Evolutionary conservation across 1,140 invertebrate genomes (phyloP).

Genomic region (Aradophagus sp.): DNA sequence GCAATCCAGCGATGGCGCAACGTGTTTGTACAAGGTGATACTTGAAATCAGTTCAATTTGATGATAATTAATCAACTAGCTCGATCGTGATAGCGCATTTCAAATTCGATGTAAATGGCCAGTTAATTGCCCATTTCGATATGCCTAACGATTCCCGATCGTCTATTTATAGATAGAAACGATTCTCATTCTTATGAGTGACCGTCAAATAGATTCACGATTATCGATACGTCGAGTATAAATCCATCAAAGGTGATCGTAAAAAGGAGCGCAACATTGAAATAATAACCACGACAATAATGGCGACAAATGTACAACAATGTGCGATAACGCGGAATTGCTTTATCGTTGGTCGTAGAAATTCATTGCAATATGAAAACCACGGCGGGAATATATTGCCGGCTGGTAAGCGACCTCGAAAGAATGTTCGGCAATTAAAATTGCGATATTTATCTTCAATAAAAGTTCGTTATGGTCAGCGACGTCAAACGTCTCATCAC

Average conservation of each 20-base stretch:
- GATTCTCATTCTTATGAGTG: conserved; percentile 16
- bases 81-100: conserved; percentile 34
- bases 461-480: conserved; percentile 35
- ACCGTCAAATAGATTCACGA: conserved; percentile 44
- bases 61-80: conserved; percentile 57
- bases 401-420: conserved; percentile 16
- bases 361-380: conserved; percentile 53
- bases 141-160: no score
- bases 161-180: no score
- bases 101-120: no score
- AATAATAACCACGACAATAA: conserved; percentile 42
- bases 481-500: conserved; percentile 37
- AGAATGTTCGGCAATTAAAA: conserved; percentile 48
- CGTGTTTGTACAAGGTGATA: conserved; percentile 52
- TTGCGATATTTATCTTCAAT: conserved; percentile 44
- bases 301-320: conserved; percentile 43
- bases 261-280: conserved; percentile 32
- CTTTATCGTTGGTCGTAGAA: conserved; percentile 45
- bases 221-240: conserved; percentile 46
- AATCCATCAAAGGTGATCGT: conserved; percentile 49
- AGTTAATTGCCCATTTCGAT: no score
- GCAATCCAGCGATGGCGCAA: conserved; percentile 41
- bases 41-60: conserved; percentile 50
- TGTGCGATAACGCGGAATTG: conserved; percentile 43
- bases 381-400: conserved; percentile 39